Conservation (phyloP, 2,797 vertebrate species). For the Scomberomorus guttatus region DNA sequence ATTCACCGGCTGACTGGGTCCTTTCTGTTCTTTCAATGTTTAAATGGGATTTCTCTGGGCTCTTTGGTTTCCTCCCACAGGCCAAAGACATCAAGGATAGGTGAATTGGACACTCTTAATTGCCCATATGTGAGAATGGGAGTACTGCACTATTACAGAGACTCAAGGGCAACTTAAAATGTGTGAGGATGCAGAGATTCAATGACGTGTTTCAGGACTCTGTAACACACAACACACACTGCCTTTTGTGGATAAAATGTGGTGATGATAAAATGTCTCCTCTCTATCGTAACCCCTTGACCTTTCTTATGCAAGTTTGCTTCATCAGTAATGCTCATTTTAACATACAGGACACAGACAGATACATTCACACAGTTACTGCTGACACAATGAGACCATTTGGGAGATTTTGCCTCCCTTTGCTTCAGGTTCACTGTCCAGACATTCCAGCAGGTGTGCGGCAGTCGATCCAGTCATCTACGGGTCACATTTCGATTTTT, state of each 20-base stretch:
- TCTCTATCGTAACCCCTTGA: not conserved
- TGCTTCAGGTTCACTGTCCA: slow-evolving; percentile 11
- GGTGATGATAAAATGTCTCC: not conserved
- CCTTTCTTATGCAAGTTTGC: not conserved
- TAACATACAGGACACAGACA: not conserved
- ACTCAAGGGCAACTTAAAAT: slow-evolving; percentile 9
- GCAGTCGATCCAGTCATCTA: not conserved
- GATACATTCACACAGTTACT: not conserved
- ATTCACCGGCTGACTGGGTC: not conserved
- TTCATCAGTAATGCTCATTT: not conserved
- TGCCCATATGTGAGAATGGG: too few species aligned
- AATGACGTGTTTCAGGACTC: not conserved
- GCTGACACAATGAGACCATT: slow-evolving; percentile 2
- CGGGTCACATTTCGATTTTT: slow-evolving; percentile 10
- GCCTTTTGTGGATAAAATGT: not conserved
- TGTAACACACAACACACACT: not conserved
- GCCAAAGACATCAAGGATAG: too few species aligned
- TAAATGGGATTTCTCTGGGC: too few species aligned
- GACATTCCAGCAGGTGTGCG: slow-evolving; percentile 18
- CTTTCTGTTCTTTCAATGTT: not conserved
- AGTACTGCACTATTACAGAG: not conserved
- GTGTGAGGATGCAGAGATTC: not conserved
- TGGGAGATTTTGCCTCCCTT: not conserved
- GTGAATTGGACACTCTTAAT: too few species aligned
- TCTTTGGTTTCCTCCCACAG: too few species aligned